phyloP scores from a whole-genome alignment of 2,113 vertebrate species.

The Orycteropus afer region DNA sequence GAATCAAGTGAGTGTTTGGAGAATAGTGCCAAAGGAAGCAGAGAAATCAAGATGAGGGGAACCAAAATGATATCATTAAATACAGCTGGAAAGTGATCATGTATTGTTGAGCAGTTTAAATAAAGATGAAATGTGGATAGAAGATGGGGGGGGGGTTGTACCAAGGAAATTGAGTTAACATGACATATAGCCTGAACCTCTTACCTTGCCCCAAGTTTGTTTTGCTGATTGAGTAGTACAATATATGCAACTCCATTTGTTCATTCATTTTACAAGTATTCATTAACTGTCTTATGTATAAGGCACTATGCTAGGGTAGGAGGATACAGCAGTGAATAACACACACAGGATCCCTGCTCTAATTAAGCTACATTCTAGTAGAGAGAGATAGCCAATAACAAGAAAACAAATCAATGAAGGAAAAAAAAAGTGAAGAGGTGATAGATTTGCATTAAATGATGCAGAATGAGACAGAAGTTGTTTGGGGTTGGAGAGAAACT shows the following conservation, averaged over 20 bases:
- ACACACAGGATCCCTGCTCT: background rate
- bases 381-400: background rate
- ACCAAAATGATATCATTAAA: background rate
- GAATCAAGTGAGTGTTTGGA: background rate
- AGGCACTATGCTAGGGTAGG: background rate
- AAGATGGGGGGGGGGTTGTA: background rate
- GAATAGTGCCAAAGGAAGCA: background rate
- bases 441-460: background rate
- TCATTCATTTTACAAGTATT: background rate
- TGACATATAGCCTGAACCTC: background rate
- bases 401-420: background rate
- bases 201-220: background rate
- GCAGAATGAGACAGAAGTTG: background rate
- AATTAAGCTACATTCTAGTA: background rate
- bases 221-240: background rate
- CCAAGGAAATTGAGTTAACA: slow-evolving; percentile 3
- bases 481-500: background rate
- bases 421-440: background rate
- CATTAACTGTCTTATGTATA: background rate
- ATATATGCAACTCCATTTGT: background rate
- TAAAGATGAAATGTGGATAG: background rate
- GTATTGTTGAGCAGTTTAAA: slow-evolving; percentile 15
- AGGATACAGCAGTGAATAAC: background rate
- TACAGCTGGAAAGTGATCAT: background rate
- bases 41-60: background rate